Conservation (phyloP, 2,888 invertebrate genomes). For the Sphinx pinastri region DNA sequence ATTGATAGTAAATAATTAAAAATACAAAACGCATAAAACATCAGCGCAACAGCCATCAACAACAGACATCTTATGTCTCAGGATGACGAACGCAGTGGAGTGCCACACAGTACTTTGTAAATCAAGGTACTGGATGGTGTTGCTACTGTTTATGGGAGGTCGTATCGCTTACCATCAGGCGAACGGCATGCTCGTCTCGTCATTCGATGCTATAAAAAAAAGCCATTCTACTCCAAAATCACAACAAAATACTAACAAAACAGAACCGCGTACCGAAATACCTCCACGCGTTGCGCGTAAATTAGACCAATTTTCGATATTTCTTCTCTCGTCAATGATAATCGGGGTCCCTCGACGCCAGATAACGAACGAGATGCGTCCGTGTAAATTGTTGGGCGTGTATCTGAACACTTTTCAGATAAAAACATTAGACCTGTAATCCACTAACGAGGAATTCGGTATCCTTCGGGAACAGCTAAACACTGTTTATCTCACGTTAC, state of each 20-base stretch:
- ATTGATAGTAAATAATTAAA: too few relatives aligned
- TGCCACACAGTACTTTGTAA: too few relatives aligned
- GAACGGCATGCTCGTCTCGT: too few relatives aligned
- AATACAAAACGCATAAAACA: too few relatives aligned
- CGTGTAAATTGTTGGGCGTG: conserved; percentile 39
- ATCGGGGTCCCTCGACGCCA: conserved; percentile 63
- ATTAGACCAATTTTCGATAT: conserved; percentile 72
- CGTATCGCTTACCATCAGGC: too few relatives aligned
- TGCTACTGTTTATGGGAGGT: too few relatives aligned
- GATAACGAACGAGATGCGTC: conserved; percentile 67
- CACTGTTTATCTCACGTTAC: background rate
- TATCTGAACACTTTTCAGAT: conserved; percentile 43
- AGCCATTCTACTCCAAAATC: background rate
- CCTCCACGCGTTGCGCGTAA: conserved; percentile 48
- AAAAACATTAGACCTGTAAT: conserved; percentile 54
- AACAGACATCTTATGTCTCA: too few relatives aligned
- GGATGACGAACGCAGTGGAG: too few relatives aligned
- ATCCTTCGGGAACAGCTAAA: background rate
- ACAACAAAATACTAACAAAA: background rate
- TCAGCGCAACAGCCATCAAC: too few relatives aligned
- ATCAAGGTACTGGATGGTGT: too few relatives aligned
- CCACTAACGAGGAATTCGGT: conserved; percentile 49
- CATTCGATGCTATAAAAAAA: too few relatives aligned
- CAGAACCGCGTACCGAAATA: background rate
- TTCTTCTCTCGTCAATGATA: conserved; percentile 71